Base-by-base conservation (phyloP, 2,797 vertebrate genomes). In the Crocodylus rhombifer region DNA sequence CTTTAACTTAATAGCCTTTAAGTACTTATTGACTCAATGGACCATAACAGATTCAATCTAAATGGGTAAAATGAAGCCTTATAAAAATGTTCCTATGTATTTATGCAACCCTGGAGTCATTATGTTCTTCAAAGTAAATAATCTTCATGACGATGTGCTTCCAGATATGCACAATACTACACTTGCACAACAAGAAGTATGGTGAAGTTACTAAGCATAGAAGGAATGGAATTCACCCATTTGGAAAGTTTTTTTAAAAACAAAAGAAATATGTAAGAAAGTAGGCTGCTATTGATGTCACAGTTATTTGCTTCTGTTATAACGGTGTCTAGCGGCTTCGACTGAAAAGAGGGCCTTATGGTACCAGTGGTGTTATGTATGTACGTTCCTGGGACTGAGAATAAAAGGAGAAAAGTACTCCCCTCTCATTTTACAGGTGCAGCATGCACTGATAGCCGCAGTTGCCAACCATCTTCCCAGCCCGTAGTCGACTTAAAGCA, bases 31-130 rank as follows among this genome's bases (percentile, higher is more conserved):
- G 87, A 61, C 55, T 56, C 6, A 26, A 1, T 26, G 62, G 36
- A 33, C 36, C 36, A 14, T 0, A 0, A 11, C 25, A 81, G 28
- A 30, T 51, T 63, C 42, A n/a, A 28, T 71, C 51, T 71, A 87
- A 3, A 1, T 16, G 80, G 71, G 36, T 28, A 87, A 79, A 94
- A 58, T 6, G 51, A 25, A 91, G 60, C 74, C 69, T 17, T 61
- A 62, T 5, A 10, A 80, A 57, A 42, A 6, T 9, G 9, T 67
- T 78, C 56, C 57, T 75, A 69, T 11, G 5, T 14, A 25, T 13
- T 25, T 63, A n/a, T 13, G 60, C 30, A 12, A 25, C 74, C 78
- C 73, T 0, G 16, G 69, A 57, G 69, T 3, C 67, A 42, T 30
- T 74, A 6, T 58, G 58, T 81, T 87, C 74, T 69, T 63, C 84